Conservation (phyloP, 2,797 vertebrate species). For the Acrossocheilus fasciatus region DNA sequence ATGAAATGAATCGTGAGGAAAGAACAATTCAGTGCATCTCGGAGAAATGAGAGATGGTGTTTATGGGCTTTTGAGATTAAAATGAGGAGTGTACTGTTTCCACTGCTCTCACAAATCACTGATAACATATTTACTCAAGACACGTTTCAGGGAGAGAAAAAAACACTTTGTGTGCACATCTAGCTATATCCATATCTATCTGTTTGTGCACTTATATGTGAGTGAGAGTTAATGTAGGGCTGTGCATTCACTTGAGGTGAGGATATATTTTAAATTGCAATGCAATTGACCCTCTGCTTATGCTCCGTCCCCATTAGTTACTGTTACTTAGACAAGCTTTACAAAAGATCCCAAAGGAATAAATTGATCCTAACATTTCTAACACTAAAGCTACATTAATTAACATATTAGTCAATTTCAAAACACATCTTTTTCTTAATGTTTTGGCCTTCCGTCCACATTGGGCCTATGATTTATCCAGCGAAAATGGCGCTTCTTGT, state of each 20-base stretch:
- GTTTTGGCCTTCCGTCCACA: no score
- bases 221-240: not conserved
- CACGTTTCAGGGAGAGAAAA: slow-evolving; percentile 24
- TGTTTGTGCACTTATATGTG: slow-evolving; percentile 10
- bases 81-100: slow-evolving; percentile 35
- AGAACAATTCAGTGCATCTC: slow-evolving; percentile 15
- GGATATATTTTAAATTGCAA: not conserved
- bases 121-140: slow-evolving; percentile 51
- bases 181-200: slow-evolving; percentile 2
- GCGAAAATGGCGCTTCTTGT: no score
- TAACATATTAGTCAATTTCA: no score
- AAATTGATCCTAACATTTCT: no score
- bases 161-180: not conserved
- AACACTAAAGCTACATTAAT: no score
- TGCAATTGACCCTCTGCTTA: not conserved
- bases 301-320: not conserved
- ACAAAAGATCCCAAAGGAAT: not conserved
- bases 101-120: slow-evolving; percentile 49
- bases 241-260: not conserved
- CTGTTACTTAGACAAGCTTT: not conserved
- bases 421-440: no score
- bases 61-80: slow-evolving; percentile 45
- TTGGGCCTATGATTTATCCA: no score
- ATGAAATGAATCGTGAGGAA: slow-evolving; percentile 44
- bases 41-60: slow-evolving; percentile 21